Evolutionary conservation across 2,797 vertebrate genomes (phyloP), one percentile per base, ranked within the genome.

Genomic region (Sebastolobus alascanus): DNA sequence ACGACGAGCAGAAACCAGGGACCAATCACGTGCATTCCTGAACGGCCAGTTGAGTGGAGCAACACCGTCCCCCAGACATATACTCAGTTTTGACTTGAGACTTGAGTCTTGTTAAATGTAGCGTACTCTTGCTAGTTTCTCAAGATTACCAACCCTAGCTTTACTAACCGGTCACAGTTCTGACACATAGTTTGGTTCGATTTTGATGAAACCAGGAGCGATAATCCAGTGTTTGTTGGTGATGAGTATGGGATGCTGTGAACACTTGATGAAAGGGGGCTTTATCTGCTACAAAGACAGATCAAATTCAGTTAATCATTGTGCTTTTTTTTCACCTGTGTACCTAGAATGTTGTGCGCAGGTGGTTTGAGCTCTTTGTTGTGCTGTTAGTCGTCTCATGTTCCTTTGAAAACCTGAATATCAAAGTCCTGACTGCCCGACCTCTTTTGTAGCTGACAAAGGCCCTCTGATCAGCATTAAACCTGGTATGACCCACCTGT

Each of bases 401-500:
- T 60, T 50, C 22, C 14, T 75, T 66, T 84, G 64, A 65, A 79
- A 79, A 22, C 12, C 33, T 67, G 68, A 46, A 46, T 59, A 73
- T 75, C 68, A 84, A 65, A 82, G 59, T 33, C 54, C 22, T 4
- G 73, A 60, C n/a, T 16, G 22, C 18, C 4, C 0, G 5, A 58
- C 0, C 64, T 75, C 11, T 40, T 69, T 67, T 46, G 65, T 40
- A 0, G 4, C 50, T 31, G 13, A 81, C 61, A 77, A 68, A 84
- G 27, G 18, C 33, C 54, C 35, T 46, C 35, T 29, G 61, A 54
- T 75, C 69, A 38, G 50, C 55, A 27, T 55, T 73, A 50, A 35
- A 4, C 59, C 52, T 25, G 12, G 14, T 25, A 1, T 43, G 50
- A 14, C 11, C 38, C 67, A 25, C 22, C 18, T 50, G 46, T 50